A percentile compares a stretch with the other conserved stretches of the same genome.
Conservation (phyloP, 2,797 vertebrate species). For the Dipus sagitta region DNA sequence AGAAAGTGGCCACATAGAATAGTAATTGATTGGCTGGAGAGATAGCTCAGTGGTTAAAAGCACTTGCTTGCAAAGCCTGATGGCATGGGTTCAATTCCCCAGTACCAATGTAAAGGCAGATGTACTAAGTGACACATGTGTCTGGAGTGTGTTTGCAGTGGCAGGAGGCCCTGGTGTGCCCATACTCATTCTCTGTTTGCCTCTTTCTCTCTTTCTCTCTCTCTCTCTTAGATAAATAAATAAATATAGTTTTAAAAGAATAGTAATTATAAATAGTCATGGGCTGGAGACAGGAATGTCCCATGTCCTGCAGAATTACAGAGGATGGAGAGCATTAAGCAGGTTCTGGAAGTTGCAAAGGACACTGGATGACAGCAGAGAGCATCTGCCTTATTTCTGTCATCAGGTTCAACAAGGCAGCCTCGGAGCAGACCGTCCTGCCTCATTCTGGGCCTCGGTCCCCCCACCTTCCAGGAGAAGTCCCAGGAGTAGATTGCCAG, state of each 20-base stretch:
- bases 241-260: no score
- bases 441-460: not conserved
- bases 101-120: no score
- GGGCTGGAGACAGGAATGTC: accelerated
- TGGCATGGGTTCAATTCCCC: no score
- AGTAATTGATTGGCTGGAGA: no score
- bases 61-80: no score
- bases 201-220: no score
- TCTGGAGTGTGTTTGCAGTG: no score
- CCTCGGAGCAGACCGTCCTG: not conserved
- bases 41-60: no score
- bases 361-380: not conserved
- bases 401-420: not conserved
- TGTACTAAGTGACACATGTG: no score
- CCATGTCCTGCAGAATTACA: not conserved
- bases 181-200: no score
- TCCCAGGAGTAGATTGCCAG: not conserved
- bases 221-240: no score
- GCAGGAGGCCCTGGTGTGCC: not conserved
- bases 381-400: not conserved
- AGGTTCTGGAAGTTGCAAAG: not conserved
- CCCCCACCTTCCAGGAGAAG: not conserved
- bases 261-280: not conserved
- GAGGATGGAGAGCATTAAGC: not conserved
- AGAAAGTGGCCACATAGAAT: not conserved